phyloP scores from a whole-genome alignment of 2,113 vertebrate species.

The Pyrgilauda ruficollis region DNA sequence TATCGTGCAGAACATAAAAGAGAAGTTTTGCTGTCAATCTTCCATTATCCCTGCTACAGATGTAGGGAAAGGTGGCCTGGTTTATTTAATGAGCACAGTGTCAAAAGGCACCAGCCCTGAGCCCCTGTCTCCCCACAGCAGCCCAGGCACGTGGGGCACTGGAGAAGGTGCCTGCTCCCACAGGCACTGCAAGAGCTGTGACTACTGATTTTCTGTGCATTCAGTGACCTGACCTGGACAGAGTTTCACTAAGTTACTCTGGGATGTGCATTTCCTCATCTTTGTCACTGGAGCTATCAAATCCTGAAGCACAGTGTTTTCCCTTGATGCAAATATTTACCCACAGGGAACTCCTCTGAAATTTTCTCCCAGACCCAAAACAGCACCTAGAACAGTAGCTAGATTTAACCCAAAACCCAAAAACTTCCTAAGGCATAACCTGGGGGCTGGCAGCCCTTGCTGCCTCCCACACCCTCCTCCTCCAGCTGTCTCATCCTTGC shows the following conservation, averaged over 20 bases:
- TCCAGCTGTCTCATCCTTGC: neutral
- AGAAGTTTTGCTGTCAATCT: neutral
- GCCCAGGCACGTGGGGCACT: neutral
- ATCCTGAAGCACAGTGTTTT: rapidly evolving
- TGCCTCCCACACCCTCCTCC: neutral
- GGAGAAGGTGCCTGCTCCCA: neutral
- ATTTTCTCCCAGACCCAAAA: neutral
- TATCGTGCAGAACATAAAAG: neutral
- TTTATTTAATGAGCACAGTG: neutral
- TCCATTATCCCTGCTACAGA: neutral
- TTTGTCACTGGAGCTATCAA: neutral
- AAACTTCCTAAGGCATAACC: neutral
- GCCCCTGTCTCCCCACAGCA: neutral
- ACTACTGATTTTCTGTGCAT: neutral
- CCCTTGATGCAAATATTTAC: neutral
- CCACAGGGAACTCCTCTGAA: neutral
- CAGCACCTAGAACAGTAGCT: neutral
- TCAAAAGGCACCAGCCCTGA: neutral
- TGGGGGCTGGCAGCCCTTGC: neutral
- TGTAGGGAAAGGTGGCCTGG: neutral
- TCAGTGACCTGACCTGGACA: neutral
- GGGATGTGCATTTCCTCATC: neutral
- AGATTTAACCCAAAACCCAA: neutral
- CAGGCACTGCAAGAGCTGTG: neutral
- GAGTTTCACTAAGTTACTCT: neutral